phyloP scores from a whole-genome alignment of 2,797 vertebrate genomes.

The Threskiornis aethiopicus region DNA sequence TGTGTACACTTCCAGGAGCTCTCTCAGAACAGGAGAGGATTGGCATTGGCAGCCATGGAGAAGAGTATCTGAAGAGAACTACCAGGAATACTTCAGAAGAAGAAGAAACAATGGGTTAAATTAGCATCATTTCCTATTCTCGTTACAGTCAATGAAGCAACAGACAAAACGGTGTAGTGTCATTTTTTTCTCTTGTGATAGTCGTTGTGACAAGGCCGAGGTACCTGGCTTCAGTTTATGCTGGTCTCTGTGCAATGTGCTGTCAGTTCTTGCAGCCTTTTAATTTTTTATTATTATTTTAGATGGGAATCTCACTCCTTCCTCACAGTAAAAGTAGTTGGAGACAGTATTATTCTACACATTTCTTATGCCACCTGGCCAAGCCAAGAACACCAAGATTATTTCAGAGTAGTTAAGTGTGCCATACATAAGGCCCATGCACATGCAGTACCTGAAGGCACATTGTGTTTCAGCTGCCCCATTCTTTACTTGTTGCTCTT shows the following conservation, averaged over 20 bases:
- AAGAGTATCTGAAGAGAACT: background rate
- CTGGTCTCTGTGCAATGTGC: background rate
- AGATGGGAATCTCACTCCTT: background rate
- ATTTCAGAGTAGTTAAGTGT: background rate
- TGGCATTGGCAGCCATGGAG: background rate
- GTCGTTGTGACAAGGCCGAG: background rate
- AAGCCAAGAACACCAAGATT: background rate
- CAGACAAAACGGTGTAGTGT: fast-evolving
- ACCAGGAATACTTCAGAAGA: background rate
- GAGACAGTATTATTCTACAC: background rate
- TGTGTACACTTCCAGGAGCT: background rate
- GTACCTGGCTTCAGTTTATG: background rate
- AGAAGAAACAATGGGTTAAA: background rate
- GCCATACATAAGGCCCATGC: background rate
- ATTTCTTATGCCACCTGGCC: background rate
- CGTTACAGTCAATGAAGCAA: background rate
- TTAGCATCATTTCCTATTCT: background rate
- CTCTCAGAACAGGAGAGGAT: background rate
- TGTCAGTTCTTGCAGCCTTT: background rate
- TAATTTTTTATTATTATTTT: background rate
- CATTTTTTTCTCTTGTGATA: background rate
- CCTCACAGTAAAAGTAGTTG: background rate
- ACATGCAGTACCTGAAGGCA: background rate
- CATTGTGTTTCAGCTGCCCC: fast-evolving
- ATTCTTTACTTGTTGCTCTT: background rate